phyloP scores from a whole-genome alignment of 2,113 vertebrate genomes.

The Amblyornis subalaris region DNA sequence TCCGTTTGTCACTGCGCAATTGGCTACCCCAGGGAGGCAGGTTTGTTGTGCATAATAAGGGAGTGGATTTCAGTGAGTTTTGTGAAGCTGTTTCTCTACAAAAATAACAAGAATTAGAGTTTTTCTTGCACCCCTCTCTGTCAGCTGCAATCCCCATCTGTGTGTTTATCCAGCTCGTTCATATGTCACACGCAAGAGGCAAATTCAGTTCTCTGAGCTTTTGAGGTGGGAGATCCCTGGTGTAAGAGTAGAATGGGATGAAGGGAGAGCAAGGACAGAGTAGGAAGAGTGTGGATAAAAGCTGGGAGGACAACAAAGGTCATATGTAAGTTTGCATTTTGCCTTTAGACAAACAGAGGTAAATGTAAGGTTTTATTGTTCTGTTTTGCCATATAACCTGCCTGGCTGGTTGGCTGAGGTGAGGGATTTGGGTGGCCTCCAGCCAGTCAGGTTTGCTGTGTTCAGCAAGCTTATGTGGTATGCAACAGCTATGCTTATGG shows the following conservation, averaged over 20 bases:
- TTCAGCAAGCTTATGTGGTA: not conserved
- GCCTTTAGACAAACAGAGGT: not conserved
- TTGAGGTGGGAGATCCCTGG: not conserved
- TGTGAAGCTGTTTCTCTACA: not conserved
- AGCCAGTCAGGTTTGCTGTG: not conserved
- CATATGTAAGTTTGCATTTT: not conserved
- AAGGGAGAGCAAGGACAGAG: not conserved
- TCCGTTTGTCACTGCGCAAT: not conserved
- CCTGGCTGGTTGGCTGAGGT: not conserved
- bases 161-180: not conserved
- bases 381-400: not conserved
- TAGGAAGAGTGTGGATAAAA: not conserved
- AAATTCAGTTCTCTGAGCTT: not conserved
- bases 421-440: not conserved
- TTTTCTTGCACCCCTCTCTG: not conserved
- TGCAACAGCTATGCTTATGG: not conserved
- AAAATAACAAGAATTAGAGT: not conserved
- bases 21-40: not conserved
- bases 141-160: not conserved
- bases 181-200: not conserved
- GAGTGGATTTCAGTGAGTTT: not conserved
- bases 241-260: not conserved
- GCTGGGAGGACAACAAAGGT: not conserved
- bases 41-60: not conserved
- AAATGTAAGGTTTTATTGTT: not conserved